Base-by-base conservation (phyloP, 2,113 vertebrate genomes). In the Elephas maximus region DNA sequence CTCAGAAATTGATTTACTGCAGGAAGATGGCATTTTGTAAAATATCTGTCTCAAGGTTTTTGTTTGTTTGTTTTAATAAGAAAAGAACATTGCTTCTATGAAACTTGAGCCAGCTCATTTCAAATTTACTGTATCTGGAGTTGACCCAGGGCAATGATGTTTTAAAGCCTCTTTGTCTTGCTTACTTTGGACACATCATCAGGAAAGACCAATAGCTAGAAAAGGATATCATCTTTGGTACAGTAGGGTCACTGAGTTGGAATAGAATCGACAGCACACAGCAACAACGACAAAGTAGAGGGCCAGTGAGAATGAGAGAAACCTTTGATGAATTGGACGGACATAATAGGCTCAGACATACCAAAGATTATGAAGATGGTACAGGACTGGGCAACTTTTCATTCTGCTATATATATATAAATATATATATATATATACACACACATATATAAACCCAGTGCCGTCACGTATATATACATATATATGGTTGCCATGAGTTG, bases 1-100 rank as follows among this genome's bases (percentile, higher is more conserved):
- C 79, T 76, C 44, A 8, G 8, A 86, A 60, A 51, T 69, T 95
- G 20, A 76, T 62, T 92, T 26, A 83, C 62, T 86, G 8, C 6
- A 33, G 26, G 62, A 78, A 91, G 92, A 73, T 87, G 4, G 26
- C 82, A 77, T 65, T 90, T 94, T 89, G 73, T 53, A 67, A 45
- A 76, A 74, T 86, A 53, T 60, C 4, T 37, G 8, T 1, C 8
- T 73, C 11, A 71, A 44, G 2, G 0, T n/a, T 51, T 84, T 65
- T 60, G 24, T 79, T 60, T 63, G 6, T 62, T 88, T 80, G 45
- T 77, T 79, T 87, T 69, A 87, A 28, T 18, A 82, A 89, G 18
- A 81, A 74, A 30, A 74, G 23, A 71, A 0, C 12, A 41, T 30
- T 28, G 12, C 10, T 53, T 78, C 69, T 45, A 2, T 44, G 37